These are phyloP conservation scores for Cyrtonyx montezumae DNA, from an alignment of 2,113 vertebrate species.

Conservation along the genomic window DNA sequence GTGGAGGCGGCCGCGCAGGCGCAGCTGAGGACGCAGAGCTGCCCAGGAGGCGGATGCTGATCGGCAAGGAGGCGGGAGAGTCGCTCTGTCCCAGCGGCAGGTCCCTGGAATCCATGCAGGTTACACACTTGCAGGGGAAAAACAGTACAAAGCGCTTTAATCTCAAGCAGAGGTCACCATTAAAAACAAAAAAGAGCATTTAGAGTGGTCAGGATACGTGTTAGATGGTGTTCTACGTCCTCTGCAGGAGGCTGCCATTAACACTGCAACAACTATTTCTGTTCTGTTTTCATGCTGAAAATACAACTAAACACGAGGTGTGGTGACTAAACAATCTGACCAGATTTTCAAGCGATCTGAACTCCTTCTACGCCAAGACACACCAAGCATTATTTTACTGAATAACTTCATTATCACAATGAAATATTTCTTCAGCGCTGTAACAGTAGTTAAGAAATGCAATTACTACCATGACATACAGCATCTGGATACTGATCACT, in stretches of 20 bases:
- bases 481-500: not conserved
- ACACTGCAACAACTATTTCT: not conserved
- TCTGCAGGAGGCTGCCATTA: not conserved
- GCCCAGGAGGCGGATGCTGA: not conserved
- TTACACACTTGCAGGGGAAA: constrained; percentile 65
- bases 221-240: not conserved
- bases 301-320: not conserved
- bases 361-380: not conserved
- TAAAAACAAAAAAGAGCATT: not conserved
- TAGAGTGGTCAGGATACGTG: not conserved
- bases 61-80: constrained; percentile 25
- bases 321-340: not conserved
- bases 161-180: not conserved
- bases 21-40: constrained; percentile 15
- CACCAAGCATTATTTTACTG: not conserved
- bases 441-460: not conserved
- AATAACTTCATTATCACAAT: not conserved
- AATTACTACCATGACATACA: not conserved
- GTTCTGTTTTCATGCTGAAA: not conserved
- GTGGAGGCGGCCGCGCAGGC: not conserved
- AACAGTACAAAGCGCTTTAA: not conserved
- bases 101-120: constrained; percentile 71
- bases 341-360: not conserved
- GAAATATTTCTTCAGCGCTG: not conserved
- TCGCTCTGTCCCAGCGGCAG: constrained; percentile 68